Conservation (phyloP, 2,888 invertebrate species). For the Belgica antarctica region DNA sequence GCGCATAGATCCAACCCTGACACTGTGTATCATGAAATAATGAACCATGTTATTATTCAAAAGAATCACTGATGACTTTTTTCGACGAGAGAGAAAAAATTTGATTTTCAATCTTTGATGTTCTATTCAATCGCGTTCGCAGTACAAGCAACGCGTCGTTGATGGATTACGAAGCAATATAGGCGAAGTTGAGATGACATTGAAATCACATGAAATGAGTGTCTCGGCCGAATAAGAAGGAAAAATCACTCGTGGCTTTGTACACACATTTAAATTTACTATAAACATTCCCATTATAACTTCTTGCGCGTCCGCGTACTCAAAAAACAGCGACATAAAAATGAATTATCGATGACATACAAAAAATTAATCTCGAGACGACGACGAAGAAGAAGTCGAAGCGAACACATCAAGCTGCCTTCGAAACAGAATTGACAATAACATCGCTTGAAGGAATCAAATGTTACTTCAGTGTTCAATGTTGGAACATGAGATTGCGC, state of each 20-base stretch:
- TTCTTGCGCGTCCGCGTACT: slow-evolving; percentile 10
- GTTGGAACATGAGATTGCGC: not conserved
- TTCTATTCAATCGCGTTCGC: slow-evolving; percentile 31
- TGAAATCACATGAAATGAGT: slow-evolving; percentile 32
- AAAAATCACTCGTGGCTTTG: slow-evolving; percentile 1
- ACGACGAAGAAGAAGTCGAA: slow-evolving; percentile 5
- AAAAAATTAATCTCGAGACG: slow-evolving; percentile 33
- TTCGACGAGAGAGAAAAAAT: slow-evolving; percentile 22
- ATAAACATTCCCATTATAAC: slow-evolving; percentile 17
- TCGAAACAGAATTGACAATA: slow-evolving; percentile 34
- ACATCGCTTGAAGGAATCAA: slow-evolving; percentile 22
- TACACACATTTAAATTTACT: slow-evolving; percentile 27
- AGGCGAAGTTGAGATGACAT: slow-evolving; percentile 32
- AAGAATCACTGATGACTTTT: slow-evolving; percentile 31
- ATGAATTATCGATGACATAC: slow-evolving; percentile 44
- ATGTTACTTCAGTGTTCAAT: not conserved
- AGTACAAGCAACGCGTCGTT: slow-evolving; percentile 32
- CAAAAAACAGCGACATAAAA: slow-evolving; percentile 38
- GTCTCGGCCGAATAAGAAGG: too few species aligned
- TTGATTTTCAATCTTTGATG: slow-evolving; percentile 43
- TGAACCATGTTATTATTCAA: slow-evolving; percentile 43
- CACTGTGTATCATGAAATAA: slow-evolving; percentile 35
- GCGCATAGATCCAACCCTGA: slow-evolving; percentile 18
- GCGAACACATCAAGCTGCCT: not conserved
- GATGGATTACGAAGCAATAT: slow-evolving; percentile 38